Conservation (phyloP, 2,797 vertebrate genomes). For the Hapalemur alaotrensis region DNA sequence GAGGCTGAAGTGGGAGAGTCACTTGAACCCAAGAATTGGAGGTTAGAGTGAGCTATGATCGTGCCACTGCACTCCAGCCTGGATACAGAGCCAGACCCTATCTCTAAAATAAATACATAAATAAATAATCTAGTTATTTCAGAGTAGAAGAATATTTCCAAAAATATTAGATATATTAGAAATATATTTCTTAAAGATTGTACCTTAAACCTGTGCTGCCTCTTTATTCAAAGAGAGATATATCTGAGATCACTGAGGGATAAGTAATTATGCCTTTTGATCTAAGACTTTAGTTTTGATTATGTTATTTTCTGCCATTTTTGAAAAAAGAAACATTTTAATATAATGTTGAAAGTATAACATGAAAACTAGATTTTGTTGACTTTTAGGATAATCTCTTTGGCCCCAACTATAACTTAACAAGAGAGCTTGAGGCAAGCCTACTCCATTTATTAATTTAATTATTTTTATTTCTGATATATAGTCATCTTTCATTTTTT, state of each 20-base stretch:
- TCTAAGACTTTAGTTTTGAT: background rate
- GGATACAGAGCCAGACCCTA: background rate
- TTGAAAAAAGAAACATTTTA: constrained; percentile 2
- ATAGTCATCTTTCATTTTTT: background rate
- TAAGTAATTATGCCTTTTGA: background rate
- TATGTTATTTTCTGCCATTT: constrained; percentile 3
- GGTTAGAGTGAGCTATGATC: background rate
- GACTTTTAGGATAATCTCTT: background rate
- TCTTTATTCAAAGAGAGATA: background rate
- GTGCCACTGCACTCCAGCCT: background rate
- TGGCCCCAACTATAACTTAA: background rate
- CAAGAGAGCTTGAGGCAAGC: background rate
- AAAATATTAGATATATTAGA: background rate
- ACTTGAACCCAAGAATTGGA: background rate
- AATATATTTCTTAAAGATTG: background rate
- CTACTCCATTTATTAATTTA: background rate
- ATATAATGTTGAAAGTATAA: constrained; percentile 14
- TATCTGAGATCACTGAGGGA: background rate
- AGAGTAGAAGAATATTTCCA: background rate
- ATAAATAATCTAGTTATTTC: constrained; percentile 13
- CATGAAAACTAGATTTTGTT: background rate
- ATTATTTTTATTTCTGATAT: background rate
- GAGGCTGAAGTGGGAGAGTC: no score
- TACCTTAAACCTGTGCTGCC: background rate
- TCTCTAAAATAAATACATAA: background rate